Base-by-base conservation (phyloP, 2,113 vertebrate genomes). In the Triplophysa tibetana region DNA sequence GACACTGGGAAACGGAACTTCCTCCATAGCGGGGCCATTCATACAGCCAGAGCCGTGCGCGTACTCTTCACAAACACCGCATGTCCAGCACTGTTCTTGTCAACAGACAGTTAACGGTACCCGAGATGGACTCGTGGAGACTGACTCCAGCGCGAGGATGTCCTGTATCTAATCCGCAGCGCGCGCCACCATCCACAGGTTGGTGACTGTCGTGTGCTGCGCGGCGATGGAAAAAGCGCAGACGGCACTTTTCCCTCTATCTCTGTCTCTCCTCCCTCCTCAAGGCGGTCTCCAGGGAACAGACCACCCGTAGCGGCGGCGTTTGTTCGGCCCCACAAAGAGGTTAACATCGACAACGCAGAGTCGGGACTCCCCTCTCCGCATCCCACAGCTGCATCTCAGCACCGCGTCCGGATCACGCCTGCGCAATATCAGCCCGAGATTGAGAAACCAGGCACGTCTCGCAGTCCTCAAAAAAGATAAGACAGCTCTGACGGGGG, bases 11-110 rank as follows among this genome's bases (percentile, higher is more conserved):
- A 93, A 91, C 86, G 94, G 91, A 90, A 93, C 89, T 88, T 95
- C 96, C 90, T 97, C 96, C 96, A 98, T 98, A 92, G 86, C 94
- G 93, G 91, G 92, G 96, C 96, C 96, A 98, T 99, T 95, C 95
- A 98, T 94, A 92, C 94, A 94, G 87, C 90, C 90, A 87, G 88
- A 82, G 86, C 83, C 89, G 89, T 89, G 89, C 89, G 76, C 89
- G 80, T 85, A 79, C 21, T 67, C 75, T 72, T 81, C 64, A 75
- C 64, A 52, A 43, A 43, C 61, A 48, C 48, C 61, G 43, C 52
- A 48, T 58, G 76, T 75, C 54, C 33, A 21, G 52, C 56, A 48
- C 65, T 74, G 60, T 61, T 60, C 24, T 43, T 72, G 60, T 48
- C 43, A 54, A 21, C 19, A 21, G n/a, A 21, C 48, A 52, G 61